Evolutionary conservation across 2,113 vertebrate genomes (phyloP), one percentile per base, ranked within the genome.

Genomic region (Neogobius melanostomus): DNA sequence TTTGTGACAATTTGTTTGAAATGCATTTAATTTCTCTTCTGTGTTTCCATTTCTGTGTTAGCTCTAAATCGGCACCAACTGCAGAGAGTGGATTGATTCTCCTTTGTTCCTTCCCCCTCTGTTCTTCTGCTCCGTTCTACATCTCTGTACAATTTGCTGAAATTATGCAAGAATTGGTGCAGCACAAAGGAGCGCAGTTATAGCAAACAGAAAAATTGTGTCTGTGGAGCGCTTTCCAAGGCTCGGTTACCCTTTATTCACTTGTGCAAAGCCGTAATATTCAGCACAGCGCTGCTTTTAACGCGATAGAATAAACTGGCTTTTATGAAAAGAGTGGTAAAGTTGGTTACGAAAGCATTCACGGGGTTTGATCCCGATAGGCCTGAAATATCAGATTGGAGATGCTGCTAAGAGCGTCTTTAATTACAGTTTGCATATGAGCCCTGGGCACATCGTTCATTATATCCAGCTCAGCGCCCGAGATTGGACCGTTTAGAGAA

Each of bases 391-490:
- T 78, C 59, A 48, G 48, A 71, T 71, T 68, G 11, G 1, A 61
- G 70, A 21, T 9, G 51, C 7, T 52, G 44, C 72, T 43, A 14
- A 42, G 45, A 21, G 59, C 36, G 71, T 47, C 57, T 62, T 77
- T 75, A 69, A 77, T 82, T 80, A 78, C 61, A 79, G 72, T 74
- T 54, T 48, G 36, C 53, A 48, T 72, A 66, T 56, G 54, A 66
- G 68, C 71, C 50, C 14, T 43, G 17, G 72, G 57, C 48, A 56
- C 63, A 46, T 71, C 43, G 11, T 71, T 46, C 36, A 50, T 76
- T 64, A 68, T 69, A 68, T 75, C 50, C 69, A 69, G 52, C 63
- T 66, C 46, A 45, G 44, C 36, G 73, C 17, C 36, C 50, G 63
- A 61, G 54, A 77, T 67, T 8, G 49, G 73, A 59, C 56, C 56